Base-by-base conservation (phyloP, 2,113 vertebrate species). In the Rhinoptilus africanus region DNA sequence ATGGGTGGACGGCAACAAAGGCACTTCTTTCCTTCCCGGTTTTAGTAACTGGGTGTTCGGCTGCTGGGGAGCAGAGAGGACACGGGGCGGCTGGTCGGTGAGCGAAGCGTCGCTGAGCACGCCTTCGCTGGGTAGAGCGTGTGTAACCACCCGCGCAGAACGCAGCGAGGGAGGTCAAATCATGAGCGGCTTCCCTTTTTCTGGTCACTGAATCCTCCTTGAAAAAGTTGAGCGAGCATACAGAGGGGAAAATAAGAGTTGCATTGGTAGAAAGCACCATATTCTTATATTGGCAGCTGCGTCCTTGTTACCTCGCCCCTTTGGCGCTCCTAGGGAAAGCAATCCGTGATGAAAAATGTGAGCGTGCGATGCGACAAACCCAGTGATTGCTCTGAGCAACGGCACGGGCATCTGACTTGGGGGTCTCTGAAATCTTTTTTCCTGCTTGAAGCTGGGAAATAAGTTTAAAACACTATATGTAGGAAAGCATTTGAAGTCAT, bases 41-140 rank as follows among this genome's bases (percentile, higher is more conserved):
- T 7, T 35, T 6, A 7, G 57, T 12, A 23, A 21, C 35, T 13
- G 53, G 37, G 50, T 14, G 27, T 9, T 14, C 0, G 11, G 51
- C 67, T 34, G 39, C 34, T 4, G 71, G 24, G 5, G 28, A 43
- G 26, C 0, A 3, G 56, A 7, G 0, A 12, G 27, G 14, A 26
- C 18, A 19, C 1, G 8, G 64, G 57, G 77, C 64, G 71, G 23
- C 2, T 4, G 76, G 16, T 14, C 34, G 9, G 21, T 1, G 62
- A 54, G 20, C 24, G 15, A 4, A 32, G 34, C 85, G 28, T 43
- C 28, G 59, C 8, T 1, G 24, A 34, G 28, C 1, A 24, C 56
- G 3, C 77, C 59, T 43, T 6, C 8, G 32, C 39, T 17, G 39
- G 15, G 24, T 7, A 10, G 6, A 26, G 20, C 6, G 8, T 43